Evolutionary conservation across 2,797 vertebrate species (phyloP), one percentile per base, ranked within the genome.

Genomic region (Meriones psammophilus): DNA sequence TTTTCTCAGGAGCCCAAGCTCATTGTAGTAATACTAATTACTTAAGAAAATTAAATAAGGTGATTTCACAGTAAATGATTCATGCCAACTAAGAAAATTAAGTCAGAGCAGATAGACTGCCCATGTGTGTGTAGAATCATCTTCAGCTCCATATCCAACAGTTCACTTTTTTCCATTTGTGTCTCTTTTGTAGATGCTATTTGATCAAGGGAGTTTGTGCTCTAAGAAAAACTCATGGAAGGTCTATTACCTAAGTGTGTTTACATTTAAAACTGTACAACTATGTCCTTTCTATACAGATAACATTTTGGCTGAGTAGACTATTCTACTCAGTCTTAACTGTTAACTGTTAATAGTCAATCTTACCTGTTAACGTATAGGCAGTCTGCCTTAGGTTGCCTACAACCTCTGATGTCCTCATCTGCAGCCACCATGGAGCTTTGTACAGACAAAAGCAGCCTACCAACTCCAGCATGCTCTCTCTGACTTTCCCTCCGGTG

Each of bases 21-120:
- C 85, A 64, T 80, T 84, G 2, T 39, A 69, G 42, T 88, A 12
- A 88, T 17, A 88, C 78, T 80, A 92, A 92, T 71, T 60, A 90
- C 14, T 95, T 79, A 89, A 78, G 26, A 88, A 94, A 92, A 88
- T 3, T 83, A 14, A 80, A 7, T 42, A 66, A 84, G 39, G 42
- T n/a, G 26, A 58, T 8, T n/a, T 91, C 36, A 79, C 60, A 95
- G n/a, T 92, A 68, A 42, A 18, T 77, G 46, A 74, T 73, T 33
- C 30, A n/a, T 8, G 17, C 12, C 36, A 84, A 79, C 13, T 74
- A 92, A 20, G 68, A 94, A 60, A 64, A 79, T 7, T 33, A 76
- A 95, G 50, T 36, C 28, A 22, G 18, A 78, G 50, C 50, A 93
- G 8, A n/a, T 8, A 64, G 5, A 42, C 3, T 42, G 14, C 42